Conservation (phyloP, 2,113 vertebrate genomes). For the Melanocharis versteri region DNA sequence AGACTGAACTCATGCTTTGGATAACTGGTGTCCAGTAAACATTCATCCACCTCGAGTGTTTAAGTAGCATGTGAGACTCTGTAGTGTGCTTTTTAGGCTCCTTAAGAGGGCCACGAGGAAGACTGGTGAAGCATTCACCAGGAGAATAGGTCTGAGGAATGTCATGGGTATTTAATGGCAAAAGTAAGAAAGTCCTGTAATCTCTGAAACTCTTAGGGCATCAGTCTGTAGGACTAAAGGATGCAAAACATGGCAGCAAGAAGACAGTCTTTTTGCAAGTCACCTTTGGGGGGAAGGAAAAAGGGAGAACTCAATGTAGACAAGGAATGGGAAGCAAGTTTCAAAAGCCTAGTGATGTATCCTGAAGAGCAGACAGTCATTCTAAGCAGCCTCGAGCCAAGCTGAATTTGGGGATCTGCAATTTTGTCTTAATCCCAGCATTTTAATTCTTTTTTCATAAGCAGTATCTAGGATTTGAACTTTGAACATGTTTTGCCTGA, state of each 20-base stretch:
- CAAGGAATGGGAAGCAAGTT: neutral
- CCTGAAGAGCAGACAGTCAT: neutral
- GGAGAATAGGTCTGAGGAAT: neutral
- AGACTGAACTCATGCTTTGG: neutral
- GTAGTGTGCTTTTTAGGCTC: neutral
- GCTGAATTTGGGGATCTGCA: neutral
- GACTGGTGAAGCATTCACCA: neutral
- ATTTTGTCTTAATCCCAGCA: slow-evolving; percentile 4
- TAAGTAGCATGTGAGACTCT: neutral
- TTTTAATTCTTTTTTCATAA: slow-evolving; percentile 9
- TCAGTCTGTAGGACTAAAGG: neutral
- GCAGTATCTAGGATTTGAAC: slow-evolving; percentile 21
- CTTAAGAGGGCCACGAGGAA: neutral
- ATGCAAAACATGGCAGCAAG: neutral
- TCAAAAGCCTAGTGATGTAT: neutral
- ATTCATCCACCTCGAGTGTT: neutral
- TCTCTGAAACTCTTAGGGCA: neutral
- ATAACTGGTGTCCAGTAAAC: neutral
- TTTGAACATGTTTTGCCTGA: slow-evolving; percentile 27
- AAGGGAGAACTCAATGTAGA: neutral
- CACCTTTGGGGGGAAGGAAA: rapidly evolving
- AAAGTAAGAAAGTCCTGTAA: neutral
- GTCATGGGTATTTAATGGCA: neutral
- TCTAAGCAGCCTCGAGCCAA: neutral
- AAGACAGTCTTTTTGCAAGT: neutral